A percentile compares a stretch with the other conserved stretches of the same genome.
Conservation (phyloP, 1,140 invertebrate species). For the Notospermus geniculatus region DNA sequence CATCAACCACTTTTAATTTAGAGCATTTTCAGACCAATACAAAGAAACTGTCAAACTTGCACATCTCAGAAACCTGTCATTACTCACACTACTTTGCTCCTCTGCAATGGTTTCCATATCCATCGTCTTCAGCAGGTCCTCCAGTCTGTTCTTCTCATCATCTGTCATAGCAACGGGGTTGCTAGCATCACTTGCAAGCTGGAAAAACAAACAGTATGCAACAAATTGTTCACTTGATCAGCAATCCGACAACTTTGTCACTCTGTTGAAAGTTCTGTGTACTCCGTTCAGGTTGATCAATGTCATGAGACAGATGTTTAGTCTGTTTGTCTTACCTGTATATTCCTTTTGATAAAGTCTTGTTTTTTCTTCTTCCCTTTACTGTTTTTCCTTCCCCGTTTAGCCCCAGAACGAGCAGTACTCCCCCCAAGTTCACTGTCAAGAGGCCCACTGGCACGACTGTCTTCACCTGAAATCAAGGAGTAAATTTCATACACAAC, state of each 20-base stretch:
- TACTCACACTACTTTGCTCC: constrained; percentile 1
- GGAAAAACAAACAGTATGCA: constrained; percentile 4
- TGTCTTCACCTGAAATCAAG: too few relatives aligned
- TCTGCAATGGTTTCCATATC: constrained; percentile 36
- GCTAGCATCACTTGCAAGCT: constrained; percentile 48
- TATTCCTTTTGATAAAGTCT: constrained; percentile 53
- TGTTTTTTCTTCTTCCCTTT: constrained; percentile 32
- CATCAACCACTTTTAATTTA: too few relatives aligned
- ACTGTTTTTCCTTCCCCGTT: constrained; percentile 16
- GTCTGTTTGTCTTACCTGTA: constrained; percentile 36
- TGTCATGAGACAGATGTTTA: too few relatives aligned
- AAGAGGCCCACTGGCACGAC: too few relatives aligned
- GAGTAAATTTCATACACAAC: too few relatives aligned
- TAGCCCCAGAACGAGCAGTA: constrained; percentile 1
- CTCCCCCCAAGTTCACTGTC: background rate
- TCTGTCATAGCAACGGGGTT: constrained; percentile 50
- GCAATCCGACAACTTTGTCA: too few relatives aligned
- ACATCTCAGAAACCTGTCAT: too few relatives aligned
- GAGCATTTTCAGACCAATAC: too few relatives aligned
- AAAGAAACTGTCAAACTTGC: too few relatives aligned
- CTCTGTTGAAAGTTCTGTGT: background rate
- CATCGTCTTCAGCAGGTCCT: constrained; percentile 41
- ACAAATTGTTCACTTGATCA: too few relatives aligned
- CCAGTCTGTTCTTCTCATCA: constrained; percentile 48
- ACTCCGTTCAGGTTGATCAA: constrained; percentile 23